Conservation (phyloP, 2,888 invertebrate genomes). For the Notodonta ziczac region DNA sequence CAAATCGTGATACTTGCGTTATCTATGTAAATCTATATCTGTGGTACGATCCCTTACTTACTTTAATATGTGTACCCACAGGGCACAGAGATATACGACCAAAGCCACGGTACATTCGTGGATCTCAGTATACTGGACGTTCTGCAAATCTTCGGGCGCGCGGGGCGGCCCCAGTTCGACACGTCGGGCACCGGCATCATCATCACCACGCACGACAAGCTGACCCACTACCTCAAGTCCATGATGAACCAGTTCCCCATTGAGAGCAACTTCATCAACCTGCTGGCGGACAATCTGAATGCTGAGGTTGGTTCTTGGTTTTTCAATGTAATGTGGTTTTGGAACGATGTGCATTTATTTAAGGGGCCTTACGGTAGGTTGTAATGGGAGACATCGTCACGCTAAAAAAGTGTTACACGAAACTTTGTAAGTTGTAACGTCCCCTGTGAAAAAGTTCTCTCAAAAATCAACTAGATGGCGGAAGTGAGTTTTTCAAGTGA, state of each 20-base stretch:
- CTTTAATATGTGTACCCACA: constrained; percentile 54
- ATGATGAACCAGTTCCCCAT: constrained; percentile 99
- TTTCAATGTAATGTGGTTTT: too few species aligned
- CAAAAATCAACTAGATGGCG: too few species aligned
- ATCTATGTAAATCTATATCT: too few species aligned
- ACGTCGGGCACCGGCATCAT: constrained; percentile 97
- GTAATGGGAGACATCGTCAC: too few species aligned
- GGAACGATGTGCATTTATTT: too few species aligned
- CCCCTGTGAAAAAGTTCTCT: too few species aligned
- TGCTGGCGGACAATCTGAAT: constrained; percentile 97
- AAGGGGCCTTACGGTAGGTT: too few species aligned
- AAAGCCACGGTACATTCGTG: constrained; percentile 96
- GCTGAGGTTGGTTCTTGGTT: constrained; percentile 91
- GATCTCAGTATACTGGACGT: constrained; percentile 99
- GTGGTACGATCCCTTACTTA: too few species aligned
- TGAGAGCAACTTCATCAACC: constrained; percentile 97
- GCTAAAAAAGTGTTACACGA: too few species aligned
- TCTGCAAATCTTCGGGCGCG: constrained; percentile 98
- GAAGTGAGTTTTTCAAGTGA: too few species aligned
- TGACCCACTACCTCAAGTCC: constrained; percentile 96
- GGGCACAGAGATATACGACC: constrained; percentile 99
- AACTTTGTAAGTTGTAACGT: too few species aligned
- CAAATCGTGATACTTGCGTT: too few species aligned
- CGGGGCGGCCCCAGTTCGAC: constrained; percentile 99
- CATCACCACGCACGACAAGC: constrained; percentile 95